Base-by-base conservation (phyloP, 2,113 vertebrate genomes). In the Eleginops maclovinus region DNA sequence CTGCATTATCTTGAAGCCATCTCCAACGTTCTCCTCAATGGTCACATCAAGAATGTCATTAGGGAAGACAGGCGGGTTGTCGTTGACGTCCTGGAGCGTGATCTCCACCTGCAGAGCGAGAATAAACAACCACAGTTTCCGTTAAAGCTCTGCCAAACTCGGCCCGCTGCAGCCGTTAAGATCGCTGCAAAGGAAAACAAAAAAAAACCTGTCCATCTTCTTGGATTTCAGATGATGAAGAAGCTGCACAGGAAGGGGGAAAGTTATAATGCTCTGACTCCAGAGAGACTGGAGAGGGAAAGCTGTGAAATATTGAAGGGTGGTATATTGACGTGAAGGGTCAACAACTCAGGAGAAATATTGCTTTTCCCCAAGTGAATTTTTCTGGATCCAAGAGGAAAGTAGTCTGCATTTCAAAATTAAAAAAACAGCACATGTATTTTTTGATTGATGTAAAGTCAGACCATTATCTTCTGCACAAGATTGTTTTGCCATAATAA, bases 71-170 rank as follows among this genome's bases (percentile, higher is more conserved):
- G 98, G 98, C 1, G 98, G 97, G 87, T 99, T 99, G 95, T 99
- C 98, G 14, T 99, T 99, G 89, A 99, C 94, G 83, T 99, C 98
- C 87, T 99, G 97, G 72, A 99, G 96, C 0, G 97, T 98, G 94
- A 99, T 97, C 95, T 99, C 98, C 81, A 99, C 98, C 98, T 99
- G 89, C 58, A 61, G 75, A 86, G 40, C 83, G 81, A 75, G 8
- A 51, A 71, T 75, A 77, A 84, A 86, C 89, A 8, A 86, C 78
- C 70, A 55, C 12, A 36, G 71, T 83, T 86, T 87, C 72, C 76
- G 68, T 91, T 63, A 89, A 50, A 46, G 75, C 24, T 11, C 19
- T 60, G 69, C 83, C 75, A 87, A 64, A 75, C n/a, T 43, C 36
- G 0, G 73, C 41, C 81, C 65, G 79, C 67, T 81, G 43, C 72